These are phyloP conservation scores for Chloropsis cyanopogon DNA, from an alignment of 2,113 vertebrate species.

Conservation along the genomic window DNA sequence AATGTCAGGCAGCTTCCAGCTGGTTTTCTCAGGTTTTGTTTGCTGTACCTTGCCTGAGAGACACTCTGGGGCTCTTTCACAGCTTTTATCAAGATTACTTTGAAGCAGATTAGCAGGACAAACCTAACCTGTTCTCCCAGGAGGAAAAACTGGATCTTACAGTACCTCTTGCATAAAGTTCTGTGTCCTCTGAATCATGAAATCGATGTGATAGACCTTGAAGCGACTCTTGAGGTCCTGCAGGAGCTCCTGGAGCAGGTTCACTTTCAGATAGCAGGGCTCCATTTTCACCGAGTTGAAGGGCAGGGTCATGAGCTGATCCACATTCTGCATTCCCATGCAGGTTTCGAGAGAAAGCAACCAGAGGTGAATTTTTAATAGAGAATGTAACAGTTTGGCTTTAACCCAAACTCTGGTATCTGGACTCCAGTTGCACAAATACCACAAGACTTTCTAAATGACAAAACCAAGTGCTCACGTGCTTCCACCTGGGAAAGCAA, in stretches of 20 bases:
- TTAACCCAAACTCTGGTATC: not conserved
- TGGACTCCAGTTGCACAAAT: not conserved
- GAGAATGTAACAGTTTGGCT: not conserved
- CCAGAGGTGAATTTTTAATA: not conserved
- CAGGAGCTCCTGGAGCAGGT: constrained; percentile 77
- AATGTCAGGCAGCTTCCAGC: not conserved
- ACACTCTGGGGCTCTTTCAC: not conserved
- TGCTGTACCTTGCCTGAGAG: not conserved
- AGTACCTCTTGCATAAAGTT: constrained; percentile 89
- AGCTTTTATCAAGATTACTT: constrained; percentile 9
- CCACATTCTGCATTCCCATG: constrained; percentile 69
- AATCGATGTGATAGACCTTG: constrained; percentile 74
- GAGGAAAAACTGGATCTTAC: constrained; percentile 7
- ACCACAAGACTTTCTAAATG: not conserved
- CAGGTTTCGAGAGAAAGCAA: not conserved
- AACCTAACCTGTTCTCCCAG: constrained; percentile 1
- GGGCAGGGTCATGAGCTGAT: constrained; percentile 70
- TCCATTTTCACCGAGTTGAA: constrained; percentile 77
- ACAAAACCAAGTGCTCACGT: not conserved
- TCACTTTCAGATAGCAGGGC: constrained; percentile 81
- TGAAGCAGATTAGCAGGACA: not conserved
- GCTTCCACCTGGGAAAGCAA: not conserved
- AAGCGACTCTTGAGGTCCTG: constrained; percentile 83
- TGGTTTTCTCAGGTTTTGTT: not conserved
- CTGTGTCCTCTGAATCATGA: constrained; percentile 85